phyloP scores from a whole-genome alignment of 2,888 invertebrate genomes.

The Torymus aiolomorphi region DNA sequence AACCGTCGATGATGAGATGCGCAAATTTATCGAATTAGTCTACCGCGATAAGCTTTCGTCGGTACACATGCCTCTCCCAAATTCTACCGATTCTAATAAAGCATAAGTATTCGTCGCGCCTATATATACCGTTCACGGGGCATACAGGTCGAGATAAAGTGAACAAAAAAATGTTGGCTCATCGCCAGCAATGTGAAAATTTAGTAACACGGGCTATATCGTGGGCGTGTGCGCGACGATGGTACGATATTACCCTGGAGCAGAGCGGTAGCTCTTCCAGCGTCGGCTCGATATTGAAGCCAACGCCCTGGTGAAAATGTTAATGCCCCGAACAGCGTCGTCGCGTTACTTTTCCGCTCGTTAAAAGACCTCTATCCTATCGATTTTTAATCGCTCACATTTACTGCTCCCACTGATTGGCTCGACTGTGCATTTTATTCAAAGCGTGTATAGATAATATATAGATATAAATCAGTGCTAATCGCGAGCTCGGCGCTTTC shows the following conservation, averaged over 20 bases:
- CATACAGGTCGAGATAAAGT: not conserved
- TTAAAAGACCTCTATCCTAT: too few species aligned
- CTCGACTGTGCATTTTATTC: too few species aligned
- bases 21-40: constrained; percentile 8
- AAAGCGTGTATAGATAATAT: too few species aligned
- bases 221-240: not conserved
- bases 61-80: not conserved
- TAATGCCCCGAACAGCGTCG: not conserved
- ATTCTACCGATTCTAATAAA: not conserved
- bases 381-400: too few species aligned
- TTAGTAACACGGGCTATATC: not conserved
- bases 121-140: not conserved
- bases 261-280: not conserved
- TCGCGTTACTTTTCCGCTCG: too few species aligned
- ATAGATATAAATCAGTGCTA: too few species aligned
- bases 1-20: not conserved
- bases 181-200: constrained; percentile 14
- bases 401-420: too few species aligned
- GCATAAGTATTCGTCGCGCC: not conserved
- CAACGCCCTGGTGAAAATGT: constrained; percentile 22
- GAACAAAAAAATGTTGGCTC: constrained; percentile 14
- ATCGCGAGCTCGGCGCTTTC: too few species aligned
- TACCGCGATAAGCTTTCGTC: constrained; percentile 9
- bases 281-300: not conserved
- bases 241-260: too few species aligned